Evolutionary conservation across 2,888 invertebrate species (phyloP), one percentile per base, ranked within the genome.

Genomic region (Amphipoea lucens): DNA sequence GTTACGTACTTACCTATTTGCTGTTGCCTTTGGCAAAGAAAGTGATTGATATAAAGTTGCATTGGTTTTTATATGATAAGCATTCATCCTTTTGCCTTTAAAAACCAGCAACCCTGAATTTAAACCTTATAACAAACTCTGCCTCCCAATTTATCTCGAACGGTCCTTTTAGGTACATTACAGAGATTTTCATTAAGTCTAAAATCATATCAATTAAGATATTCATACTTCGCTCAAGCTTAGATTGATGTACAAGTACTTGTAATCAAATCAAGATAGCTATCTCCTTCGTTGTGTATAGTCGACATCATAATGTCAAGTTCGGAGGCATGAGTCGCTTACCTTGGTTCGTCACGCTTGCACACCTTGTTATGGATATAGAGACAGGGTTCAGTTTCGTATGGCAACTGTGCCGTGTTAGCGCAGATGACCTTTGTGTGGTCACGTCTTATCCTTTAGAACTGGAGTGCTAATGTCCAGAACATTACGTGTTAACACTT

Each of bases 241-340:
- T 29, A 48, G 6, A 29, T 51, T 12, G 12, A 62, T 66, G 9
- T 57, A 36, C 57, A 11, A 73, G 45, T 57, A 62, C 12, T 68
- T 29, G 45, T 69, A 60, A 42, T 29, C 70, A 63, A 66, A 48
- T 71, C n/a, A 73, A 79, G 79, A 80, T 83, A 88, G 83, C 88
- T 88, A 79, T 90, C 90, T 79, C 73, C 4, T 60, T 60, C 48
- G 65, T 66, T 36, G 48, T 71, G 66, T 48, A 66, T 68, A 81
- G 71, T 75, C 45, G 63, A 76, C 84, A 78, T 83, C 84, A 78
- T 83, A 91, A 91, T 92, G 92, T 91, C 92, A 92, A 92, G 92
- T 92, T 91, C 90, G 90, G 80, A 81, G 75, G 67, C 87, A 79
- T 12, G 80, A 84, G 81, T 82, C 74, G 89, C 70, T 90, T 79